Base-by-base conservation (phyloP, 2,888 invertebrate species). In the Anthrax anthrax region DNA sequence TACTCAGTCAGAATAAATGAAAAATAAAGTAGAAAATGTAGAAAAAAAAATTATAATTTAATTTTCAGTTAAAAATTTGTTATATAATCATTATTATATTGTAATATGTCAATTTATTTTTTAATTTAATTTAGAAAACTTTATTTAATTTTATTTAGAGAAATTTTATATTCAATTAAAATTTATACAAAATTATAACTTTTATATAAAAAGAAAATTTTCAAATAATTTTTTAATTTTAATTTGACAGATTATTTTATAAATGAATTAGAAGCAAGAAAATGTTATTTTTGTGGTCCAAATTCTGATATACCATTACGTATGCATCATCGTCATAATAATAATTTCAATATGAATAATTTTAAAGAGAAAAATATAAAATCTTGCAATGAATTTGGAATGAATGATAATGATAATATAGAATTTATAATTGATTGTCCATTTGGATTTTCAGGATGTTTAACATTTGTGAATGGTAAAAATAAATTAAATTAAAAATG, bases 231-330 rank as follows among this genome's bases (percentile, higher is more conserved):
- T n/a, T n/a, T n/a, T n/a, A n/a, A n/a, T n/a, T n/a, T n/a, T n/a
- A n/a, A n/a, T 12, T 40, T 23, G 12, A 40, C 19, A 23, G 17
- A n/a, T 16, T 29, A 29, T 16, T n/a, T 44, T 39, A 37, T 43
- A 39, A 16, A 32, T 18, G 29, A 37, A 13, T 32, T 45, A 14
- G 37, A 38, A 38, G 48, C 50, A 16, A 49, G 41, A 48, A 47
- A 47, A 51, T 52, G 52, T 45, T 52, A 50, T 38, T 37, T 51
- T 41, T 52, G 52, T 34, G 52, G 52, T 23, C 48, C 42, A 40
- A 47, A 41, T 13, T 44, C 52, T 8, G 43, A 51, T 36, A 46
- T 50, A 18, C 50, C 50, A 39, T 52, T 53, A 32, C 39, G 46
- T 49, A 49, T 38, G 32, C 17, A 27, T 18, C 19, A 18, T 34